A percentile compares a stretch with the other conserved stretches of the same genome.
Evolutionary conservation across 37 sponge, comb jelly and placozoan species (phyloP).

Genomic region (Ephydatia muelleri): DNA sequence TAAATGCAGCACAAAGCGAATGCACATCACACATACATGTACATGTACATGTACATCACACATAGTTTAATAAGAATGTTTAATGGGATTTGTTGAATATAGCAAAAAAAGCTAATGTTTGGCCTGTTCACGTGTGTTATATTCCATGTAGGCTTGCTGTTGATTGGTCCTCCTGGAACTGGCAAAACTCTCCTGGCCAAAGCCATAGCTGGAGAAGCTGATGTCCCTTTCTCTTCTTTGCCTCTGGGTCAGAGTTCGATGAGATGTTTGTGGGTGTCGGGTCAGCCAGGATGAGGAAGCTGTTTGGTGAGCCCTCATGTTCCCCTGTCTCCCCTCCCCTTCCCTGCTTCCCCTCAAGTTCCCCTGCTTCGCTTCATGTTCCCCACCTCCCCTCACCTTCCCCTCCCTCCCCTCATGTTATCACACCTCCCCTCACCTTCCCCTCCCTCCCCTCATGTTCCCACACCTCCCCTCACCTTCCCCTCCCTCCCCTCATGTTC

Average conservation of each 20-base stretch:
- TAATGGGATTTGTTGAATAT: no score
- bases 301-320: constrained; percentile 65
- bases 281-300: constrained; percentile 85
- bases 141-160: constrained; percentile 60
- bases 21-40: not conserved
- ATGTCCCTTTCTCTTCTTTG: constrained; percentile 95
- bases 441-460: not conserved
- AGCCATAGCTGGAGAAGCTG: constrained; percentile 94
- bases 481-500: no score
- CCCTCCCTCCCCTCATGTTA: not conserved
- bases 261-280: constrained; percentile 99
- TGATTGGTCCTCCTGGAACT: no score
- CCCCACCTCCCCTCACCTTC: not conserved
- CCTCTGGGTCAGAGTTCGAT: constrained; percentile 95
- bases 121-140: no score
- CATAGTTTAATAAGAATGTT: constrained; percentile 1
- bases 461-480: not conserved
- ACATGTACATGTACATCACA: constrained; percentile 1
- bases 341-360: not conserved
- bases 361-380: no score
- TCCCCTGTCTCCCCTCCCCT: not conserved
- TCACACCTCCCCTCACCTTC: not conserved
- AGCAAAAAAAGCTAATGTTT: no score
- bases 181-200: no score
- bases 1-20: no score